Percentiles rank a stretch among this genome's conserved stretches.
Conservation (phyloP, 2,113 vertebrate species). For the Sylvia atricapilla region DNA sequence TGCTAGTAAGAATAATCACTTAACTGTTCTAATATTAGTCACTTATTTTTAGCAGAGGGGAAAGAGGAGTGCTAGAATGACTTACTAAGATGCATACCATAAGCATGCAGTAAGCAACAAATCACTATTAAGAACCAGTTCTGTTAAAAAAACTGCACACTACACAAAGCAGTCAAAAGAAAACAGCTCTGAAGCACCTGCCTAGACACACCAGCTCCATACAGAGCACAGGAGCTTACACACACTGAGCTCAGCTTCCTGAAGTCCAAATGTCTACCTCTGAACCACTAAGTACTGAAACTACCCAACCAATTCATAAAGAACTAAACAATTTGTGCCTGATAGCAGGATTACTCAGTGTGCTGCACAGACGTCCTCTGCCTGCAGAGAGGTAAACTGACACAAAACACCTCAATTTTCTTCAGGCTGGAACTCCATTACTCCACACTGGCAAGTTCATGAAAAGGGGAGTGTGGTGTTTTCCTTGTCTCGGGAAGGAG, state of each 20-base stretch:
- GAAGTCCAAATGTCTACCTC: neutral
- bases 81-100: constrained; percentile 61
- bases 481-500: no score
- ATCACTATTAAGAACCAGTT: constrained; percentile 1
- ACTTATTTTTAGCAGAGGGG: constrained; percentile 59
- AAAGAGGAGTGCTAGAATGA: constrained; percentile 20
- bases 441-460: neutral
- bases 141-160: neutral
- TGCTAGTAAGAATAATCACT: constrained; percentile 51
- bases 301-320: neutral
- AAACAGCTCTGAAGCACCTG: neutral
- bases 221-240: neutral
- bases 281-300: neutral
- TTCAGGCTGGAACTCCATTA: neutral
- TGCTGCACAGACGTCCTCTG: neutral
- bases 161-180: neutral
- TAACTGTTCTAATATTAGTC: constrained; percentile 64
- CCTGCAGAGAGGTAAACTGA: neutral
- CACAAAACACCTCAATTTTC: neutral
- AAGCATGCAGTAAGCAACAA: constrained; percentile 50
- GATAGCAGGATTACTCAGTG: neutral
- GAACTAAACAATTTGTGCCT: neutral
- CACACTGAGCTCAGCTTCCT: neutral
- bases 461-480: neutral
- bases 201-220: neutral